A percentile compares a stretch with the other conserved stretches of the same genome.
These are phyloP conservation scores for Trimorus sp. DNA, from an alignment of 2,888 invertebrate species.

Conservation along the genomic window DNA sequence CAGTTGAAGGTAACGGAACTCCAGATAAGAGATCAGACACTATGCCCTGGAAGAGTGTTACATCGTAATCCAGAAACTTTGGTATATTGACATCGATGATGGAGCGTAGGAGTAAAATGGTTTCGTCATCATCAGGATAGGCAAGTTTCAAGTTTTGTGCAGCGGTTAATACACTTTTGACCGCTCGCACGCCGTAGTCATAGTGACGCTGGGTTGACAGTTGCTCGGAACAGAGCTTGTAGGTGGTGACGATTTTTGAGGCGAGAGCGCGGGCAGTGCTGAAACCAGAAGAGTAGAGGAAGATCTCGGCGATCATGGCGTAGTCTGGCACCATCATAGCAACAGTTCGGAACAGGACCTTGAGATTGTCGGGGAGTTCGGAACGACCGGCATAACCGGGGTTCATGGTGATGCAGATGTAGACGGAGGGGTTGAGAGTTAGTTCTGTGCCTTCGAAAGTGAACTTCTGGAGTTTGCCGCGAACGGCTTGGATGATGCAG, in stretches of 20 bases:
- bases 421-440: conserved; percentile 85
- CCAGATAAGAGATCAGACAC: conserved; percentile 86
- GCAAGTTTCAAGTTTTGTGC: conserved; percentile 86
- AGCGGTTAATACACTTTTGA: conserved; percentile 85
- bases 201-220: conserved; percentile 86
- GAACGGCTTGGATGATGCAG: conserved; percentile 84
- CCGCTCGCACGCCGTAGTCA: conserved; percentile 87
- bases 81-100: conserved; percentile 86
- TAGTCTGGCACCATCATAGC: conserved; percentile 83
- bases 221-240: conserved; percentile 86
- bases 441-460: conserved; percentile 84
- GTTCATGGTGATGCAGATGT: conserved; percentile 96
- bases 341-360: conserved; percentile 86
- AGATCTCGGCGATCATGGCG: conserved; percentile 85
- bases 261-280: conserved; percentile 84
- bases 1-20: conserved; percentile 85
- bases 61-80: conserved; percentile 84
- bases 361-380: conserved; percentile 93
- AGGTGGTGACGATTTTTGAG: conserved; percentile 86
- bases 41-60: conserved; percentile 84
- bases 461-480: conserved; percentile 81
- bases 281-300: conserved; percentile 85
- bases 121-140: conserved; percentile 84
- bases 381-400: conserved; percentile 95
- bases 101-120: conserved; percentile 84